Evolutionary conservation across 2,888 invertebrate genomes (phyloP), one percentile per base, ranked within the genome.

Genomic region (Embidobia sp.): DNA sequence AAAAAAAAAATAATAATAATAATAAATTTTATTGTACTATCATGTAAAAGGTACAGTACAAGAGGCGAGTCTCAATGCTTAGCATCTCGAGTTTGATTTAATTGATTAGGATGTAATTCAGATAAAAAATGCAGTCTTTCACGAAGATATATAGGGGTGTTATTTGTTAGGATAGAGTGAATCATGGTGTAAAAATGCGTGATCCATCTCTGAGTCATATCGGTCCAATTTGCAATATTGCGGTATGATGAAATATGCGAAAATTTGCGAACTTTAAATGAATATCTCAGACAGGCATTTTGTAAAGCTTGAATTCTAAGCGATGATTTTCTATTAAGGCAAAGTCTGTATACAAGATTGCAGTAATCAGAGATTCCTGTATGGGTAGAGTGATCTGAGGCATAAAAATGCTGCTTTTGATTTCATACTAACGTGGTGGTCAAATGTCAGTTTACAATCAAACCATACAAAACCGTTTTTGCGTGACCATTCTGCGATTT

Each of bases 201-300:
- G 10, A 42, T 42, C 19, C 19, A 42, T 19, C 5, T 2, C 16
- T 37, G 37, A 8, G 2, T 37, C 2, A 16, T 10, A 15, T 6
- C 10, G 1, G 16, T 7, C 16, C 37, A 42, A 3, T 18, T 22
- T 8, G 42, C 22, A 7, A 22, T 10, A 11, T 22, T 22, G 6
- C 10, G 10, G 19, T 46, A 46, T 7, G 1, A 8, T 13, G 46
- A n/a, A 27, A 27, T 46, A 7, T 27, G 27, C 8, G 42, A 42
- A 8, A 7, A 42, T 19, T 42, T 42, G 1, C 42, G 3, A 6
- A 27, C 27, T 13, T 27, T 46, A 27, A n/a, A 46, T 8, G 13
- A 46, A n/a, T 27, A 46, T 5, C 46, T 13, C 8, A 46, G 26
- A 18, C 46, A 46, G 1, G 26, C 5, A 27, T 46, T 27, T 46